Base-by-base conservation (phyloP, 2,888 invertebrate species). In the Molanna angustata region DNA sequence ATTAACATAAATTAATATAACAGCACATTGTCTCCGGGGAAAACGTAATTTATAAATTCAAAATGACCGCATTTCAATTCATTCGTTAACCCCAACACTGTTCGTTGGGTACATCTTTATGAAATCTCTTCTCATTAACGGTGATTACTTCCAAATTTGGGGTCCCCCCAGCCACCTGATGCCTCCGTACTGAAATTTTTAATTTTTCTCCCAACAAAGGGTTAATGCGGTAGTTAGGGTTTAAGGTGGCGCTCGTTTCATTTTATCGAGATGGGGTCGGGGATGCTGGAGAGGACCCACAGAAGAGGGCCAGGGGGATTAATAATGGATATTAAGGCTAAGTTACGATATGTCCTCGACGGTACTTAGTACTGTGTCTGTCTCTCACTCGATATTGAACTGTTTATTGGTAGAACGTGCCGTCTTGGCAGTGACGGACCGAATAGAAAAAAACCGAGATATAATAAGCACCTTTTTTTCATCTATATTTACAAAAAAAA, bases 261-360 rank as follows among this genome's bases (percentile, higher is more conserved):
- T 54, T 57, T 54, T 54, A 57, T 52, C 46, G 57, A 45, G 21
- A 27, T 3, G 3, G 49, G 49, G 41, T 18, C 40, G 27, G 47
- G 49, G 35, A 27, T 27, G 27, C 33, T 13, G 32, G 19, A 1
- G 40, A 31, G 27, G 22, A 35, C 27, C 35, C 19, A 21, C 37
- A 21, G 41, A 48, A 39, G 33, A 44, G 51, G 51, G 52, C n/a
- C 46, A 48, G 14, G 48, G 55, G 58, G 58, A 58, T 58, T 58
- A 56, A 58, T 58, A 58, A 58, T 54, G 58, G 58, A 58, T 58
- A 58, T 58, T 58, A 58, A 58, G 58, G 51, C 54, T 58, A 49
- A 58, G 52, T 56, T 58, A 58, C 58, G 58, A 56, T 58, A 58
- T 58, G 56, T 56, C 56, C 58, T 58, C 58, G 53, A 56, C 50